Evolutionary conservation across 1,140 invertebrate species (phyloP).

Genomic region (Cotesia glomerata): DNA sequence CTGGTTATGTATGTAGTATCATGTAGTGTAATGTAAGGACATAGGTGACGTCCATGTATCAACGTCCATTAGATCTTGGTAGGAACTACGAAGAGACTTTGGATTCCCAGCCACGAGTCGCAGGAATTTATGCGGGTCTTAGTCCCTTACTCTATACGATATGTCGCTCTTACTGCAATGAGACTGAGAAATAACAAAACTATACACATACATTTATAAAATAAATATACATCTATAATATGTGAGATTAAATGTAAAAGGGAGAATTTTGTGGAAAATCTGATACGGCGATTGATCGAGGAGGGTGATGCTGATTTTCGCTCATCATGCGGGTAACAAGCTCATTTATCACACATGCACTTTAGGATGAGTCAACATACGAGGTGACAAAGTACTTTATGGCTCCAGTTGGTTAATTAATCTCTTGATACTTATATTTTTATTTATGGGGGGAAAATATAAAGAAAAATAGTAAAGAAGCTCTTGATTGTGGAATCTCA

Average conservation of each 20-base stretch:
- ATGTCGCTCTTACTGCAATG: background rate
- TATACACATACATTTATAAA: too few relatives aligned
- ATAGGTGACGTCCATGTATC: slow-evolving; percentile 42
- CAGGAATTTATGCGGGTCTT: slow-evolving; percentile 25
- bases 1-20: background rate
- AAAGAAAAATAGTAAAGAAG: too few relatives aligned
- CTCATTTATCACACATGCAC: background rate
- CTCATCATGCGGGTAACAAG: slow-evolving; percentile 8
- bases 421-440: too few relatives aligned
- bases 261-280: slow-evolving; percentile 17
- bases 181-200: too few relatives aligned
- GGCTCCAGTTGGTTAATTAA: too few relatives aligned
- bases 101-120: background rate
- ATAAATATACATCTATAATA: too few relatives aligned
- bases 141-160: background rate
- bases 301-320: slow-evolving; percentile 9
- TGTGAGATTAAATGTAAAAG: background rate
- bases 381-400: background rate
- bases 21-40: background rate
- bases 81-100: background rate
- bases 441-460: too few relatives aligned
- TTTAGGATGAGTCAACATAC: background rate
- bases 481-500: too few relatives aligned
- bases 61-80: slow-evolving; percentile 47
- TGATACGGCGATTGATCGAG: slow-evolving; percentile 10